These are phyloP conservation scores for Hipposideros larvatus DNA, from an alignment of 2,797 vertebrate genomes.

Conservation along the genomic window DNA sequence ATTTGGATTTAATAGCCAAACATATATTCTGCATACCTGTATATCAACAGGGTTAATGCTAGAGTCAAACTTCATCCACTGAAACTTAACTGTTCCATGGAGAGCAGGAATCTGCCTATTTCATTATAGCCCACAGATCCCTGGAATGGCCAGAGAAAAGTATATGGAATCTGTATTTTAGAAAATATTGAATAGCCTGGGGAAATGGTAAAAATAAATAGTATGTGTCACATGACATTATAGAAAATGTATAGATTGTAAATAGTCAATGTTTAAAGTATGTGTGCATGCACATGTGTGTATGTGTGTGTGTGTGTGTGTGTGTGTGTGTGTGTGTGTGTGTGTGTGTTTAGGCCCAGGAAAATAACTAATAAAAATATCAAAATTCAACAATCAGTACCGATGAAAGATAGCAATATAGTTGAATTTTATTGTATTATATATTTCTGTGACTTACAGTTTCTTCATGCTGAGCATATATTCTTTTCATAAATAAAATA, in stretches of 20 bases:
- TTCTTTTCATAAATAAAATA: not conserved
- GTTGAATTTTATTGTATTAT: not conserved
- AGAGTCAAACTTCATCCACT: not conserved
- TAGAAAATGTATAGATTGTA: not conserved
- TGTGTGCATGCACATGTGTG: not conserved
- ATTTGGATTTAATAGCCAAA: not conserved
- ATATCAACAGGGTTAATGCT: not conserved
- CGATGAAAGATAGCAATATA: not conserved
- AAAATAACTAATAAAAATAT: conserved; percentile 14
- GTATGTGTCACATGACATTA: not conserved
- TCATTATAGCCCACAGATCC: not conserved
- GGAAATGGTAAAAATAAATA: not conserved
- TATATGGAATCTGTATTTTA: not conserved
- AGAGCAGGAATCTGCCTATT: not conserved
- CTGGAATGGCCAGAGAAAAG: not conserved
- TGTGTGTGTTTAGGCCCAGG: not conserved
- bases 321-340: not conserved
- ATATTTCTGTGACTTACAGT: not conserved
- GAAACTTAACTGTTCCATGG: not conserved
- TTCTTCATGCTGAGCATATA: not conserved
- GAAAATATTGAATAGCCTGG: not conserved
- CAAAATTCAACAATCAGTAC: not conserved
- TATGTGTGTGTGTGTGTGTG: not conserved
- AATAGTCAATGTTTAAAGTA: not conserved
- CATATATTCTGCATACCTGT: not conserved